These are phyloP conservation scores for Cosmopolites sordidus DNA, from an alignment of 2,888 invertebrate genomes.

Conservation along the genomic window DNA sequence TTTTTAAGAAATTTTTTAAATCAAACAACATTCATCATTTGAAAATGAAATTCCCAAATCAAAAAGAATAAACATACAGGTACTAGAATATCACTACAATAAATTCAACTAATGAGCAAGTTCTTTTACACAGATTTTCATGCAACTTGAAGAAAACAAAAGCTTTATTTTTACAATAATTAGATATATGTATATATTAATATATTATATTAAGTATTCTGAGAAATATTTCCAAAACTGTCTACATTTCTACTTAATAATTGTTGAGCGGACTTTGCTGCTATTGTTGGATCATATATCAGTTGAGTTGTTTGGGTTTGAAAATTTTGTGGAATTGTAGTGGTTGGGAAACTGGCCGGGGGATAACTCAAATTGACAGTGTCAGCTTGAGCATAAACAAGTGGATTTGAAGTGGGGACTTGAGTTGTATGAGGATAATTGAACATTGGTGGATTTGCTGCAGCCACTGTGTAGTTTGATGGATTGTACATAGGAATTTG, in stretches of 20 bases:
- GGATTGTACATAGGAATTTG: constrained; percentile 32
- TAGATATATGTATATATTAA: too few relatives aligned
- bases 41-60: too few relatives aligned
- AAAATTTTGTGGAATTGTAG: constrained; percentile 12
- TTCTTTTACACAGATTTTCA: too few relatives aligned
- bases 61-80: too few relatives aligned
- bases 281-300: constrained; percentile 46
- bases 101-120: too few relatives aligned
- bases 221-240: constrained; percentile 18
- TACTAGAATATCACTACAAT: too few relatives aligned
- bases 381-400: constrained; percentile 3
- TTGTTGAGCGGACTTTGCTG: constrained; percentile 46
- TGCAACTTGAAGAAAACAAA: too few relatives aligned
- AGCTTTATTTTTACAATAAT: too few relatives aligned
- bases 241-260: constrained; percentile 39
- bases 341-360: constrained; percentile 9
- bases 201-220: constrained; percentile 19
- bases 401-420: not conserved
- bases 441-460: constrained; percentile 2
- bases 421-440: constrained; percentile 13
- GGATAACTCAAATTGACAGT: constrained; percentile 19
- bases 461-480: constrained; percentile 6
- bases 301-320: constrained; percentile 30
- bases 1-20: too few relatives aligned
- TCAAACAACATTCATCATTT: too few relatives aligned